Evolutionary conservation across 2,797 vertebrate genomes (phyloP), one percentile per base, ranked within the genome.

Genomic region (Tokudaia tokunoshimensis): DNA sequence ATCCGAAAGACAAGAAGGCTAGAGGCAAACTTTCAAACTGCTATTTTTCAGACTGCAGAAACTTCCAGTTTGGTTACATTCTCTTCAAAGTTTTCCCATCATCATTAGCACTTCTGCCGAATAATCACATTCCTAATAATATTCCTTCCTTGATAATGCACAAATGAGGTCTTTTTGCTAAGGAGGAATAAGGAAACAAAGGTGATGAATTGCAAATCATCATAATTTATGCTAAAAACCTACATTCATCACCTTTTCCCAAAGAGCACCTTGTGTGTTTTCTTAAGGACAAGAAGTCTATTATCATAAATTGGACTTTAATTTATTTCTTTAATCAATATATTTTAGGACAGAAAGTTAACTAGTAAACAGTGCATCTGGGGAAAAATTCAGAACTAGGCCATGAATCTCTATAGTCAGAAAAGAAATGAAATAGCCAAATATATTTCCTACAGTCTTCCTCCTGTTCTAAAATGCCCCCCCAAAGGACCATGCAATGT

Each of bases 151-250:
- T 74, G 84, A 67, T 65, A 96, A 96, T 65, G 85, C 29, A 70
- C 0, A 92, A 96, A 94, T 92, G 76, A 72, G 85, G 83, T 74
- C 86, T 97, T 92, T 96, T 96, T 72, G 92, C 10, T n/a, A 12
- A 37, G 74, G 87, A 96, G 90, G 55, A 95, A 44, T 79, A 94
- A 63, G 79, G 37, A 92, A 79, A 86, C 22, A 79, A 89, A 88
- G 85, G 89, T 57, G 92, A 96, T 90, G 37, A 95, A 97, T 78
- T 91, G 89, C 91, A 97, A 97, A 97, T 94, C 82, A 85, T 95
- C 76, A 92, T 94, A 92, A 97, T 96, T 94, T 97, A 97, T 96
- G 96, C 93, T 97, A 94, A 95, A 82, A 97, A 96, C 92, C 79
- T 65, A 94, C 59, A 92, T 96, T 93, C 83, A 92, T 94, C 93